These are phyloP conservation scores for Junco hyemalis DNA, from an alignment of 2,113 vertebrate species.

Conservation along the genomic window DNA sequence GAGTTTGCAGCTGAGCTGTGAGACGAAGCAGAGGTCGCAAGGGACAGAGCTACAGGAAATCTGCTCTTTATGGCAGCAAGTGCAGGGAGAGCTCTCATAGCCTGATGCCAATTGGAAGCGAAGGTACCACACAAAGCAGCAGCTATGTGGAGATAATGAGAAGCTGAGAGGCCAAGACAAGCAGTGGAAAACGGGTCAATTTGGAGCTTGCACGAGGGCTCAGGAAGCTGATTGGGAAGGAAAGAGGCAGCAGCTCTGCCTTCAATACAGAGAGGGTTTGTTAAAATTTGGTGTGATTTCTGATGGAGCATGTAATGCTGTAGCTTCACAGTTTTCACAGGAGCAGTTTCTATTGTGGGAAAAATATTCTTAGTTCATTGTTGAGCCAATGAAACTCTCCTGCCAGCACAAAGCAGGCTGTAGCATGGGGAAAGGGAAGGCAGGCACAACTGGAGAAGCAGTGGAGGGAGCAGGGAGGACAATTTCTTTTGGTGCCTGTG, in stretches of 20 bases:
- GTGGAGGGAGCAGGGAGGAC: background rate
- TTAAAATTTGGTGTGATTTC: conserved; percentile 8
- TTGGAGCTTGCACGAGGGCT: background rate
- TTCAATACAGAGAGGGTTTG: background rate
- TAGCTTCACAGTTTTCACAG: background rate
- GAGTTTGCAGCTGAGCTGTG: conserved; percentile 37
- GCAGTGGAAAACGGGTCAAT: background rate
- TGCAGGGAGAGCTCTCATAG: background rate
- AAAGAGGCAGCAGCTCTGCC: background rate
- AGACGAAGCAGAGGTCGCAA: background rate
- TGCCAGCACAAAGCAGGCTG: background rate
- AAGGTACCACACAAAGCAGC: conserved; percentile 32
- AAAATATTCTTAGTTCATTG: background rate
- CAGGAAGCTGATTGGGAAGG: background rate
- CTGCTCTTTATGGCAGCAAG: conserved; percentile 35
- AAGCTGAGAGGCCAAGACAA: background rate
- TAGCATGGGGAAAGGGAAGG: background rate
- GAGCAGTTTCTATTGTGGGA: background rate
- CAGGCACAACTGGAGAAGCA: background rate
- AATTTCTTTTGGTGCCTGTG: background rate
- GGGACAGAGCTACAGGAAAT: conserved; percentile 43
- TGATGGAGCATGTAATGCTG: background rate
- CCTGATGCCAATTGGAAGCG: background rate
- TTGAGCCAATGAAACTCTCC: background rate
- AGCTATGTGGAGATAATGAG: background rate